Evolutionary conservation across 2,797 vertebrate species (phyloP), one percentile per base, ranked within the genome.

Genomic region (Acomys russatus): DNA sequence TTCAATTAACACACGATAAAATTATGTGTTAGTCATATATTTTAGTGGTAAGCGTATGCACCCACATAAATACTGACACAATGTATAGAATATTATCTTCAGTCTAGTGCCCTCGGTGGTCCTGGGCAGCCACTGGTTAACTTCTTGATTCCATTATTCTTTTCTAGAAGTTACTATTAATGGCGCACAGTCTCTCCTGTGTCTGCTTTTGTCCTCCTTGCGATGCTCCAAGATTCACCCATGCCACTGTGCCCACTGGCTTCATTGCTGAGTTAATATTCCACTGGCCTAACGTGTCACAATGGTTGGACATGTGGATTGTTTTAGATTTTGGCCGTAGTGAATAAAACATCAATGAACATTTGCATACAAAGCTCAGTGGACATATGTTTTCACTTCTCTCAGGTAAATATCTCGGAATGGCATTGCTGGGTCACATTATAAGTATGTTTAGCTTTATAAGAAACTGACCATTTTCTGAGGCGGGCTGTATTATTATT

Each of bases 331-430:
- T 56, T 84, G 82, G 63, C 56, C 76, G 20, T 82, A 74, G 51
- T 35, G 54, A 91, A 71, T 61, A 64, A 94, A 92, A 11, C 20
- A n/a, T 80, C 83, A 66, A 10, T 77, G 56, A 61, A 54, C 28
- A 94, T 88, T 82, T 93, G 74, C 35, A 78, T 35, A 18, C 9
- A 63, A 54, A 73, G 64, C 33, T 90, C 51, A 38, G 74, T n/a
- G 84, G 88, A 64, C 33, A 78, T 25, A 7, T 44, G 23, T n/a
- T 83, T 93, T 63, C 25, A 77, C 85, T 93, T 86, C 68, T 68
- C 79, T 63, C 35, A 63, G 88, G 78, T 38, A 86, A 85, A 56
- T 38, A 78, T 56, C 82, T 68, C 49, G 23, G 51, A 83, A n/a
- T 63, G 59, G 61, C 18, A 54, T 66, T 12, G 20, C 73, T 77